These are phyloP conservation scores for Lophotriccus pileatus DNA, from an alignment of 2,797 vertebrate genomes.

Conservation along the genomic window DNA sequence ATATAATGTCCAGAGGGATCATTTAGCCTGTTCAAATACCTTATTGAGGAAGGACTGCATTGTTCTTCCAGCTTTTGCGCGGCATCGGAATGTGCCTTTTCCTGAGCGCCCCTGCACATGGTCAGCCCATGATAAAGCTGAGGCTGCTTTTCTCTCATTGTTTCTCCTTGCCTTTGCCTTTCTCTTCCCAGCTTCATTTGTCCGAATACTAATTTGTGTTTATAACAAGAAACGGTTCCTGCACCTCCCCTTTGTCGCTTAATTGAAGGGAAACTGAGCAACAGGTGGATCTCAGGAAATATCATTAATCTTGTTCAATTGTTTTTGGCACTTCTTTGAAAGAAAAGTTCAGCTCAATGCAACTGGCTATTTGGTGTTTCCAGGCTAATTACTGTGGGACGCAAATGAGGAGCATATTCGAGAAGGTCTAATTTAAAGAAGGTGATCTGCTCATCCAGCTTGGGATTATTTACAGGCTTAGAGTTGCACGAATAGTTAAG, in stretches of 20 bases:
- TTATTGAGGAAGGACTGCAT: conserved; percentile 58
- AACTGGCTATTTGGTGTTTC: not conserved
- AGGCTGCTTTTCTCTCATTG: conserved; percentile 28
- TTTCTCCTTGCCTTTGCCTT: not conserved
- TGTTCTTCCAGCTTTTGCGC: conserved; percentile 38
- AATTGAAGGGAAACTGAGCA: conserved; percentile 63
- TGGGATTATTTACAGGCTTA: not conserved
- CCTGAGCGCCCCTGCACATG: not conserved
- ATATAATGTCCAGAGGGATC: conserved; percentile 64
- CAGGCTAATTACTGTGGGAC: conserved; percentile 27
- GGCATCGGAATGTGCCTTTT: conserved; percentile 23
- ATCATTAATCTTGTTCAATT: conserved; percentile 41
- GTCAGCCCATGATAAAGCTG: conserved; percentile 34
- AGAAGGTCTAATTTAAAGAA: not conserved
- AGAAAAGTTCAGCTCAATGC: conserved; percentile 30
- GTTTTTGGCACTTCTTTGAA: conserved; percentile 53
- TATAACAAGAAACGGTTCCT: conserved; percentile 36
- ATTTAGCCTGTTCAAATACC: conserved; percentile 52
- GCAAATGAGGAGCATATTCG: not conserved
- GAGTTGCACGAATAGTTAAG: not conserved
- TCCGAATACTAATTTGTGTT: conserved; percentile 9
- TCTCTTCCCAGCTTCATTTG: conserved; percentile 34
- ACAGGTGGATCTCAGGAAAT: conserved; percentile 66
- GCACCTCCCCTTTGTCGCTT: conserved; percentile 40
- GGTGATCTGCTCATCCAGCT: not conserved